phyloP scores from a whole-genome alignment of 1,140 invertebrate species.

The Aphaenogaster floridana region DNA sequence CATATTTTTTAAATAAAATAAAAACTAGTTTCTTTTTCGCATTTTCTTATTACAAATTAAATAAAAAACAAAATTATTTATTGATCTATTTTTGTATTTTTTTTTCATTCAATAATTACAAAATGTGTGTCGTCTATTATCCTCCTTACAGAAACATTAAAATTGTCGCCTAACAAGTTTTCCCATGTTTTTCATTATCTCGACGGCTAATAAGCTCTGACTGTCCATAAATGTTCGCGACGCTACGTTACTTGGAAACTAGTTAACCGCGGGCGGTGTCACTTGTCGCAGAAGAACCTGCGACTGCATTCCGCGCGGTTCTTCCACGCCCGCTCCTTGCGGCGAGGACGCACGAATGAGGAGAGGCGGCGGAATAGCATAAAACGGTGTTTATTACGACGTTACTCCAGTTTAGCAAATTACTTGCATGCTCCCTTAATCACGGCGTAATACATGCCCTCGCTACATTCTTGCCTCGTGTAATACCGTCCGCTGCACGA shows the following conservation, averaged over 20 bases:
- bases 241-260: conserved; percentile 43
- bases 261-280: conserved; percentile 60
- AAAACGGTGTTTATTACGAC: conserved; percentile 73
- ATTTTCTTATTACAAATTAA: not conserved
- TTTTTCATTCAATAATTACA: not conserved
- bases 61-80: not conserved
- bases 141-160: not conserved
- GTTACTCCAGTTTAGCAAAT: conserved; percentile 77
- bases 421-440: conserved; percentile 76
- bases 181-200: not conserved
- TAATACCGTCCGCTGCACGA: conserved; percentile 64
- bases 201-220: conserved; percentile 35
- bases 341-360: conserved; percentile 47
- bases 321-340: conserved; percentile 33
- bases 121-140: not conserved
- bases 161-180: not conserved
- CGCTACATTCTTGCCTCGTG: conserved; percentile 70
- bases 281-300: conserved; percentile 63
- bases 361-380: conserved; percentile 50
- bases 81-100: not conserved
- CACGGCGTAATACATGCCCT: conserved; percentile 72
- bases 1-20: not conserved
- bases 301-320: conserved; percentile 69
- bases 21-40: not conserved
- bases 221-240: conserved; percentile 26